Conservation (phyloP, 2,888 invertebrate species). For the Protonemura montana region DNA sequence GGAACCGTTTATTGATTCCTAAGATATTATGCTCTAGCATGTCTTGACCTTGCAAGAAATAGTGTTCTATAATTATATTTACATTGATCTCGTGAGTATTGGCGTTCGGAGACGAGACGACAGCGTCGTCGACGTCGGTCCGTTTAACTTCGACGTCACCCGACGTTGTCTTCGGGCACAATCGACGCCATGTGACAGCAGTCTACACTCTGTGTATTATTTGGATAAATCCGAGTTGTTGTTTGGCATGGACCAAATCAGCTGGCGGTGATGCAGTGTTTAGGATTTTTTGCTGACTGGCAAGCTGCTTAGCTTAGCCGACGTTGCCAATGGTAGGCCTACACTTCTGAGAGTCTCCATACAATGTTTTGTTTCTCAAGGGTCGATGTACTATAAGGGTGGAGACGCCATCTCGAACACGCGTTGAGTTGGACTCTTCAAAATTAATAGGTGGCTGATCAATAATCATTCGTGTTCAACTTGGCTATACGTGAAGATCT, state of each 20-base stretch:
- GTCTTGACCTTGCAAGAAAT: slow-evolving; percentile 20
- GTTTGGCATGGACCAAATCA: no score
- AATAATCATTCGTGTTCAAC: not conserved
- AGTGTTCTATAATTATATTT: slow-evolving; percentile 23
- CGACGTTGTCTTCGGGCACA: not conserved
- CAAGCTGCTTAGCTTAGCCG: no score
- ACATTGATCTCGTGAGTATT: slow-evolving; percentile 21
- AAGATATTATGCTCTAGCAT: not conserved
- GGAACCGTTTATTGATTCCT: slow-evolving; percentile 20
- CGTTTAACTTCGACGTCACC: no score
- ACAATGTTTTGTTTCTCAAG: not conserved
- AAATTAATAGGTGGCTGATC: not conserved
- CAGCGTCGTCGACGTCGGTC: not conserved
- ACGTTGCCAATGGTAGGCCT: no score
- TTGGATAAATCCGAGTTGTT: no score
- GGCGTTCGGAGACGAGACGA: not conserved
- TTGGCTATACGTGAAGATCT: not conserved
- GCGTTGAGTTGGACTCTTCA: not conserved
- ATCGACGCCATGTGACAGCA: not conserved
- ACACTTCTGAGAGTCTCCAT: not conserved
- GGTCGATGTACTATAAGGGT: not conserved
- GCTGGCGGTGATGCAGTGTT: no score
- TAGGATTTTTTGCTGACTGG: not conserved
- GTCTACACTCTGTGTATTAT: not conserved
- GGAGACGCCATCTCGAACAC: not conserved